Evolutionary conservation across 2,797 vertebrate genomes (phyloP).

Genomic region (Meriones psammophilus): DNA sequence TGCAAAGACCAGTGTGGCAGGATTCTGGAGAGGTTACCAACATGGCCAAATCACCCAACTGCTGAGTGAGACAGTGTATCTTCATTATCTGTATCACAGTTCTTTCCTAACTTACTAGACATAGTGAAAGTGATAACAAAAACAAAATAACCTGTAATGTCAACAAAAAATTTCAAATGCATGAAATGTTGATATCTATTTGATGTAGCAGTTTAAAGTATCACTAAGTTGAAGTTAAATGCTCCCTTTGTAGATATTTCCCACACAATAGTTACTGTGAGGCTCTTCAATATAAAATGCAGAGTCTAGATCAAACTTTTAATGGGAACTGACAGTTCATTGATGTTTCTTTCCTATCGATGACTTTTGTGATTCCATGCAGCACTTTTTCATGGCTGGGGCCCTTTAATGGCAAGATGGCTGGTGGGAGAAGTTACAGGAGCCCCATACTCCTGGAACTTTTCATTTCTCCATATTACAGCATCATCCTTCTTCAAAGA

Average conservation of each 20-base stretch:
- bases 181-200: neutral
- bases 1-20: neutral
- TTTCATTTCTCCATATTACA: neutral
- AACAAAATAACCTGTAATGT: neutral
- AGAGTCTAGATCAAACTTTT: neutral
- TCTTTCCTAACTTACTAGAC: neutral
- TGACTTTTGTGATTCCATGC: neutral
- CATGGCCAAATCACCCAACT: neutral
- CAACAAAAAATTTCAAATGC: neutral
- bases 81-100: neutral
- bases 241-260: neutral
- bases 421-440: neutral
- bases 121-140: slow-evolving; percentile 31
- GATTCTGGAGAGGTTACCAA: slow-evolving; percentile 20
- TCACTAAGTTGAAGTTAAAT: slow-evolving; percentile 30
- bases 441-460: neutral
- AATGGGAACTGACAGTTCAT: neutral
- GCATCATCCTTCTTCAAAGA: slow-evolving; percentile 6
- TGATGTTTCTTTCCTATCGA: neutral
- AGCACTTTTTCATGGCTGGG: neutral
- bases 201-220: neutral
- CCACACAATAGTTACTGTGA: neutral
- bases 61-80: neutral
- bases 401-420: neutral
- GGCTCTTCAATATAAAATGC: neutral